Base-by-base conservation (phyloP, 2,888 invertebrate genomes). In the Aricia artaxerxes region DNA sequence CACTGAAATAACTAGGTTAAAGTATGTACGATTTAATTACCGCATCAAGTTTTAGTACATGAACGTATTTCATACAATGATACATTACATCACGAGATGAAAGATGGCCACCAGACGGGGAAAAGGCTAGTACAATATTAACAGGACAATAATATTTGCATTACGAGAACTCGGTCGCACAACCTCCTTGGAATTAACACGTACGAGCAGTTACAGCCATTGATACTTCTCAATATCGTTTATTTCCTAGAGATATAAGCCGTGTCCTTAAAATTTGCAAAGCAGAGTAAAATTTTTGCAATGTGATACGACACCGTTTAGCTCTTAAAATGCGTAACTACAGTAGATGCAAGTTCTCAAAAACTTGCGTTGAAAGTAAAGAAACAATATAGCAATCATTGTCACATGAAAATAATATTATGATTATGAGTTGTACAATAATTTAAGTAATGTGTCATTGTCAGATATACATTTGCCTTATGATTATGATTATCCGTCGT, bases 21-120 rank as follows among this genome's bases (percentile, higher is more conserved):
- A 4, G 13, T 11, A 1, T 57, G 57, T 16, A 76, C 79, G 77
- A 79, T 80, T 35, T 78, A 80, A 82, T 79, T 86, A 79, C 87
- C 90, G 79, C 82, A 86, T 90, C 89, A 83, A 80, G 83, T 24
- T 49, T 75, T 78, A n/a, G 3, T 44, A 75, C 38, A 60, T 85
- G 81, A 24, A 53, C 49, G 82, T 44, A 57, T 31, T 79, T 78
- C 64, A 35, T 81, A 87, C 88, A 88, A 86, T 88, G 89, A 89
- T 90, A 88, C 88, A 89, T 90, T 89, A 87, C 86, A 82, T 83
- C 80, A 80, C 73, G 82, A 83, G 85, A 90, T 89, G 89, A 91
- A 82, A 88, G 86, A 91, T 88, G 87, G 83, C 88, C 86, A 87
- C 88, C 87, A 84, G 81, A 84, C 84, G 81, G 78, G 69, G 53